These are phyloP conservation scores for Hippocampus comes DNA, from an alignment of 2,113 vertebrate species.

Conservation along the genomic window DNA sequence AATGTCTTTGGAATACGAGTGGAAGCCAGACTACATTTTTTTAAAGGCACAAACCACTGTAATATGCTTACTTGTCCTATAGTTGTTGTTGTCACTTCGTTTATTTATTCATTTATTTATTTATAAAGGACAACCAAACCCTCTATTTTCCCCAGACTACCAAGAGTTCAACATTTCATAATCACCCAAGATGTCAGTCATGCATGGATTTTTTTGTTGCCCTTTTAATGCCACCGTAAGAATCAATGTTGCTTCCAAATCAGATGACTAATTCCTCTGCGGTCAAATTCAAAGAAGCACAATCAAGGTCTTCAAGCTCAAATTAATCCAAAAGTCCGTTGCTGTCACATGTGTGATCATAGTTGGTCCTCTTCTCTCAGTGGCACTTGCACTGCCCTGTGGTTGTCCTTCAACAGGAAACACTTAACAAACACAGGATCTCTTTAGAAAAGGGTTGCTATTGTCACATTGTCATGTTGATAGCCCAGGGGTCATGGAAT, in stretches of 20 bases:
- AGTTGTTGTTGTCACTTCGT: neutral
- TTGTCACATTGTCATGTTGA: constrained; percentile 14
- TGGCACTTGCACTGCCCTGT: neutral
- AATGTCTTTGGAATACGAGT: too few species aligned
- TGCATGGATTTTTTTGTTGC: too few species aligned
- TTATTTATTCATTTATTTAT: too few species aligned
- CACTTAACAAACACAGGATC: constrained; percentile 7
- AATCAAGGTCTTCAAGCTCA: neutral
- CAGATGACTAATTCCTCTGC: neutral
- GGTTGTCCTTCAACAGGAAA: constrained; percentile 2
- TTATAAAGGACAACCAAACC: too few species aligned
- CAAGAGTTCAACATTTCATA: too few species aligned
- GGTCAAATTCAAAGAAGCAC: neutral
- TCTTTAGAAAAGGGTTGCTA: constrained; percentile 5
- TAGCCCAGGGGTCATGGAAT: neutral
- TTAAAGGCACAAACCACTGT: too few species aligned
- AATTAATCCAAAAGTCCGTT: neutral
- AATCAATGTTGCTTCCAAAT: neutral
- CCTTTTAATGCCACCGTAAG: too few species aligned
- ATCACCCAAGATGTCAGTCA: too few species aligned
- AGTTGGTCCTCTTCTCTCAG: neutral
- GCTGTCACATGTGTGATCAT: neutral
- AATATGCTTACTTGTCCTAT: neutral
- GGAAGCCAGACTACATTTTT: too few species aligned
- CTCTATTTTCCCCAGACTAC: too few species aligned